phyloP scores from a whole-genome alignment of 2,113 vertebrate genomes.

The Brachyhypopomus occidentalis region DNA sequence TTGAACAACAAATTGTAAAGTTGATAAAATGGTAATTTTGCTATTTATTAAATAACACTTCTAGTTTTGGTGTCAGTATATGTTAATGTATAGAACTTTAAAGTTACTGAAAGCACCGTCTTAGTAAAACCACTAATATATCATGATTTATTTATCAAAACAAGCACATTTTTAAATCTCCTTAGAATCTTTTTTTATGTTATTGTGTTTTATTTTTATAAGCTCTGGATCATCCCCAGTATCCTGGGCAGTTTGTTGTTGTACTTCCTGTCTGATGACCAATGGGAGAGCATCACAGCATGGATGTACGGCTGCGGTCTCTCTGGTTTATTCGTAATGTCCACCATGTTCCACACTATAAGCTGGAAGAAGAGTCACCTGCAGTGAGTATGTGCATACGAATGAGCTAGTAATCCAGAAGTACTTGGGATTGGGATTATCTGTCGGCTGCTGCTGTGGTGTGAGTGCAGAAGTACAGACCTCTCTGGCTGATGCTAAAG shows the following conservation, averaged over 20 bases:
- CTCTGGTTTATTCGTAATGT: constrained; percentile 92
- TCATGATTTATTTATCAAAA: not conserved
- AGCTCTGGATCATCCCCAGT: constrained; percentile 78
- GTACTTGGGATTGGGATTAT: too few relatives aligned
- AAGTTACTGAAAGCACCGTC: too few relatives aligned
- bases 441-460: not conserved
- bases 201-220: constrained; percentile 14
- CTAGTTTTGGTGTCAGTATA: not conserved
- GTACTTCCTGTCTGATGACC: constrained; percentile 86
- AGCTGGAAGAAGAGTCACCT: constrained; percentile 96
- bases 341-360: constrained; percentile 92
- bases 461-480: not conserved
- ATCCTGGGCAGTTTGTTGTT: constrained; percentile 89
- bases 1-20: not conserved
- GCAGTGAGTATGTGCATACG: constrained; percentile 70
- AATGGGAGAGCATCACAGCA: constrained; percentile 89
- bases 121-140: not conserved
- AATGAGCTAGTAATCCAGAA: too few relatives aligned
- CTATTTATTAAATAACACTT: not conserved
- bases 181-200: too few relatives aligned
- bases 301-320: constrained; percentile 93
- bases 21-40: not conserved
- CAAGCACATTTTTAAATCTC: too few relatives aligned
- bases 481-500: not conserved
- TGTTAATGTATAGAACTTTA: too few relatives aligned